phyloP scores from a whole-genome alignment of 2,888 invertebrate species.

The Drosophila testacea region DNA sequence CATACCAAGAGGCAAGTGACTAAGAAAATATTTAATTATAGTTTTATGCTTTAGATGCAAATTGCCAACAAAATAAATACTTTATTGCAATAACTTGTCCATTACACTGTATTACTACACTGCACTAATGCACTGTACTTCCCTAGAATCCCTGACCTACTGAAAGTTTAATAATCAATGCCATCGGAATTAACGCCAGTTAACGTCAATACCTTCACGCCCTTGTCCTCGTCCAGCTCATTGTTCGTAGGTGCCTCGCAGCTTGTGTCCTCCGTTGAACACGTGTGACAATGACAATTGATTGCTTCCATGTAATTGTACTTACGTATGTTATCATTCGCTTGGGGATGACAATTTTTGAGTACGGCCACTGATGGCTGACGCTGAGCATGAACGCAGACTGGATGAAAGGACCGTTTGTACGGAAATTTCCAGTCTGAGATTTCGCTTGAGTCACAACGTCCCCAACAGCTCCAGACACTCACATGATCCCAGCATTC shows the following conservation, averaged over 20 bases:
- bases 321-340: constrained; percentile 86
- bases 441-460: constrained; percentile 94
- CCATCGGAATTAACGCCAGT: constrained; percentile 81
- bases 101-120: background rate
- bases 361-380: constrained; percentile 88
- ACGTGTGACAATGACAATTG: constrained; percentile 90
- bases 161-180: constrained; percentile 78
- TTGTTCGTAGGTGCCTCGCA: constrained; percentile 88
- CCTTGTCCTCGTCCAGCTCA: constrained; percentile 77
- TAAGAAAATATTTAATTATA: constrained; percentile 33
- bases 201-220: constrained; percentile 80
- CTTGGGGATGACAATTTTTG: constrained; percentile 91
- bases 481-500: constrained; percentile 91
- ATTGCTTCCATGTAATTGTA: constrained; percentile 93
- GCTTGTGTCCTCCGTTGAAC: constrained; percentile 89
- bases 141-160: background rate
- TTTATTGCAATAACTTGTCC: constrained; percentile 38
- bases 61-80: constrained; percentile 36
- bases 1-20: background rate
- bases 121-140: constrained; percentile 26
- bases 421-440: constrained; percentile 96
- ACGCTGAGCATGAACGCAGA: constrained; percentile 91
- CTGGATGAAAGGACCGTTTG: constrained; percentile 93
- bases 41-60: constrained; percentile 58
- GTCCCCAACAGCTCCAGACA: constrained; percentile 92